A percentile compares a stretch with the other conserved stretches of the same genome.
phyloP scores from a whole-genome alignment of 2,113 vertebrate species.

The Thalassarche chlororhynchos region DNA sequence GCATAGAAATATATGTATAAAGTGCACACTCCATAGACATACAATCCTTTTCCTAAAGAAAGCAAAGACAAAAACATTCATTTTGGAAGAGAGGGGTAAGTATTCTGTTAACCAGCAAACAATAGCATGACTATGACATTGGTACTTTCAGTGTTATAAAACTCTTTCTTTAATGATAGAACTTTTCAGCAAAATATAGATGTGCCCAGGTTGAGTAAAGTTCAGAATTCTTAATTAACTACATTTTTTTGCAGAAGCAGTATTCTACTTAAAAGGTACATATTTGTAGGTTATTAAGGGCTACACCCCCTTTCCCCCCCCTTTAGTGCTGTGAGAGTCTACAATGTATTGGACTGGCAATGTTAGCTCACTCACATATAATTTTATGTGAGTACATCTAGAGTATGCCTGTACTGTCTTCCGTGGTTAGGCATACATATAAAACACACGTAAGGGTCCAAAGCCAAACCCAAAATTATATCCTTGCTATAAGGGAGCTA shows the following conservation, averaged over 20 bases:
- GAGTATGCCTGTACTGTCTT: background rate
- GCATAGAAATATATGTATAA: background rate
- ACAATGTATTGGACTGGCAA: background rate
- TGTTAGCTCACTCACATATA: background rate
- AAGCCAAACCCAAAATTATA: background rate
- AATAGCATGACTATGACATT: background rate
- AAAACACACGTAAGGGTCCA: background rate
- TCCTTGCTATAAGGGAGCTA: background rate
- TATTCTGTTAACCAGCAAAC: background rate
- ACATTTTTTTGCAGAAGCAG: background rate
- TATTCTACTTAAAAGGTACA: background rate
- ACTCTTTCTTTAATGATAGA: background rate
- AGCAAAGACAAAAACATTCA: background rate
- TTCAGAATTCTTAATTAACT: background rate
- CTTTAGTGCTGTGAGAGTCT: background rate
- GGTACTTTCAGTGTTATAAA: background rate
- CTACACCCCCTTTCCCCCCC: accelerated
- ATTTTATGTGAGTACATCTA: background rate
- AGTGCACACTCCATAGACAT: background rate
- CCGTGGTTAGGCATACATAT: background rate
- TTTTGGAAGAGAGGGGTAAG: background rate
- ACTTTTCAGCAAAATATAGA: background rate
- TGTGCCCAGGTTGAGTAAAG: background rate
- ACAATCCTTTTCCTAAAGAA: background rate
- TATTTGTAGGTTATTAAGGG: background rate